Base-by-base conservation (phyloP, 2,113 vertebrate species). In the Smithornis capensis region DNA sequence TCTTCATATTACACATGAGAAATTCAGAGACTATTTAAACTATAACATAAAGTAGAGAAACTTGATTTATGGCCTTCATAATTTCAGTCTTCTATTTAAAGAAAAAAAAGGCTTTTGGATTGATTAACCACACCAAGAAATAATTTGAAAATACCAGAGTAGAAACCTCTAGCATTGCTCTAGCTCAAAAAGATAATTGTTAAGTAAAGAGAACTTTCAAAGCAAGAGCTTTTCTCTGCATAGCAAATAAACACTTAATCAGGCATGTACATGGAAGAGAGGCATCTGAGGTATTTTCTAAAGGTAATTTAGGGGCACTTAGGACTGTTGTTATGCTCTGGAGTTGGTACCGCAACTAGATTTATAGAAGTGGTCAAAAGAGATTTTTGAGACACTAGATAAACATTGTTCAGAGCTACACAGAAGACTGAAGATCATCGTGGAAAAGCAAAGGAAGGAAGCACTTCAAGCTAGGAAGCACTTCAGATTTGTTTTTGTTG, bases 201-300 rank as follows among this genome's bases (percentile, higher is more conserved):
- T 91, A 95, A 94, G 84, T 80, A 95, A 95, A 95, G 78, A 90
- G 78, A 69, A 92, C 17, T 94, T 96, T 89, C 62, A 97, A 87
- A 95, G 93, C 57, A 83, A 94, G 55, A 76, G 81, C 91, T 95
- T 91, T 94, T 57, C 78, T 93, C 93, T 94, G 53, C 87, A 63
- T 94, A 92, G 87, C 91, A 96, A 92, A 91, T 91, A 94, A 95
- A 70, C 67, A 90, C 78, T 95, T 94, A 94, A 95, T 89, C 94
- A 91, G 87, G 94, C 91, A 91, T 83, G 82, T 95, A 92, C 88
- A 95, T 85, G 89, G 87, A 89, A 83, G 67, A 90, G 82, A 94
- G 87, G 95, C 87, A 95, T 96, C 63, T 92, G 81, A 95, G 89
- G 93, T 95, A 95, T 97, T 97, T 96, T 96, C 65, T 89, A 81